A percentile compares a stretch with the other conserved stretches of the same genome.
Conservation (phyloP, 2,888 invertebrate species). For the Seladonia tumulorum region DNA sequence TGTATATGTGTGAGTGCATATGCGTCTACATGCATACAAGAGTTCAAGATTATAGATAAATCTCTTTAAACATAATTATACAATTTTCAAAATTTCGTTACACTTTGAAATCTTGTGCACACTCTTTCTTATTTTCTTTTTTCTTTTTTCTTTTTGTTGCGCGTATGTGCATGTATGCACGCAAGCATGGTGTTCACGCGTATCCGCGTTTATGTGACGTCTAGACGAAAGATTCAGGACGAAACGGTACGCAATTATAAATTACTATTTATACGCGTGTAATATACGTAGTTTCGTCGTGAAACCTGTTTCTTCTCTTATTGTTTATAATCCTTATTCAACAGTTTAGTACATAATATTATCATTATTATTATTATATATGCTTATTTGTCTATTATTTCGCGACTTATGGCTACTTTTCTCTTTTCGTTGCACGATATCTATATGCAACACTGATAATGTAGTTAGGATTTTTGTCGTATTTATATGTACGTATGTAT, state of each 20-base stretch:
- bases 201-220: slow-evolving; percentile 58
- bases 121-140: slow-evolving; percentile 56
- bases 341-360: slow-evolving; percentile 23
- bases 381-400: slow-evolving; percentile 12
- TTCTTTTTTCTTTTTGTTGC: too few relatives aligned
- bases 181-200: slow-evolving; percentile 42
- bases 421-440: slow-evolving; percentile 80
- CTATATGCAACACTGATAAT: slow-evolving; percentile 77
- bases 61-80: slow-evolving; percentile 20
- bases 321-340: slow-evolving; percentile 46
- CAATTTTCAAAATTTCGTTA: slow-evolving; percentile 1
- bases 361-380: neutral
- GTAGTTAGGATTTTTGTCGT: slow-evolving; percentile 43
- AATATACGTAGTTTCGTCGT: slow-evolving; percentile 70
- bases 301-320: slow-evolving; percentile 64
- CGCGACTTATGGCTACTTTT: slow-evolving; percentile 45
- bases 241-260: slow-evolving; percentile 83
- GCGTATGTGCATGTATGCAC: slow-evolving; percentile 38
- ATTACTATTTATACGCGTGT: slow-evolving; percentile 81
- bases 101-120: slow-evolving; percentile 75
- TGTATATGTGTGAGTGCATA: neutral
- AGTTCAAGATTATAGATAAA: neutral
- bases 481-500: slow-evolving; percentile 56
- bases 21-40: slow-evolving; percentile 30
- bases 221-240: slow-evolving; percentile 79